Evolutionary conservation across 2,888 invertebrate genomes (phyloP).

Genomic region (Entomobrya multifasciata): DNA sequence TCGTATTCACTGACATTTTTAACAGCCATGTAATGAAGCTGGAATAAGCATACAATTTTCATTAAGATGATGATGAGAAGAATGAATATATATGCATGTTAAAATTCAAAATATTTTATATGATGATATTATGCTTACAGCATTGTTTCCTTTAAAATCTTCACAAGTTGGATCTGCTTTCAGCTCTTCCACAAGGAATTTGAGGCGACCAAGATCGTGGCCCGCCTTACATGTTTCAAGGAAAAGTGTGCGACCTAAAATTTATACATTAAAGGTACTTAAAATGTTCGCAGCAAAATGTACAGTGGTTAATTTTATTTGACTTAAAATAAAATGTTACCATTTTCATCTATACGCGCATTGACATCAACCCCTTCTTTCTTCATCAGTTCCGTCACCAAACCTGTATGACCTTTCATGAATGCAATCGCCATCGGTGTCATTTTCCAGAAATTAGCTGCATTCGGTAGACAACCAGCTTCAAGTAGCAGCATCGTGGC

Average conservation of each 20-base stretch:
- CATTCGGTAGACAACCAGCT: conserved; percentile 81
- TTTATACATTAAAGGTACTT: too few species aligned
- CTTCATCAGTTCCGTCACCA: conserved; percentile 82
- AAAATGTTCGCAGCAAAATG: too few species aligned
- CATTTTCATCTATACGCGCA: conserved; percentile 74
- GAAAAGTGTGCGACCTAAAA: conserved; percentile 71
- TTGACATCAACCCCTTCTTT: conserved; percentile 81
- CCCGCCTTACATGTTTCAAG: conserved; percentile 69
- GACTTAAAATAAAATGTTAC: conserved; percentile 47
- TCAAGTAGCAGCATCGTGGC: conserved; percentile 82
- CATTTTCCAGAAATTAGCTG: conserved; percentile 82
- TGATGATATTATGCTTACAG: conserved; percentile 80
- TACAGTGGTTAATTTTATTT: too few species aligned
- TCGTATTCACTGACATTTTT: conserved; percentile 3
- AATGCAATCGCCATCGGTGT: conserved; percentile 83
- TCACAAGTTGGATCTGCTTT: conserved; percentile 81
- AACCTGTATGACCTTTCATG: conserved; percentile 82
- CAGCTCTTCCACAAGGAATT: conserved; percentile 82
- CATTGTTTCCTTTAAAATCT: conserved; percentile 81
- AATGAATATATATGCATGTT: not conserved
- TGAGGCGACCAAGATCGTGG: conserved; percentile 77
- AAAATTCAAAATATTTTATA: not conserved
- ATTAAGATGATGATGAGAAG: too few species aligned
- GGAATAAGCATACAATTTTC: too few species aligned
- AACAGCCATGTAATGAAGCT: conserved; percentile 39